phyloP scores from a whole-genome alignment of 2,797 vertebrate genomes.

The Gymnocypris eckloni region DNA sequence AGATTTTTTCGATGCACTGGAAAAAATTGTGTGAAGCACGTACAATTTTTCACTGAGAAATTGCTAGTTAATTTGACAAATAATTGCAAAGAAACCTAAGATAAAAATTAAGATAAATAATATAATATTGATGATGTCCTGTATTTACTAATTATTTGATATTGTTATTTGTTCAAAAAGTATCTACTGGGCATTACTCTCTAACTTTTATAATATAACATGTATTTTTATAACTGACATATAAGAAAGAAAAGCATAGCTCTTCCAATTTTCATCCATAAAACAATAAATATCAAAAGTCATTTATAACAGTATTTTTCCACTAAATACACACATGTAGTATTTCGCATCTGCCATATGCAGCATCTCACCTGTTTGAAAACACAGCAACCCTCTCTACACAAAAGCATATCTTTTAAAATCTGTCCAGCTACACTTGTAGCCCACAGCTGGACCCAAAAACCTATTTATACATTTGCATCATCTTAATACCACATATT shows the following conservation, averaged over 20 bases:
- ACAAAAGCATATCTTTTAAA: conserved; percentile 16
- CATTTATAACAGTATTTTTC: neutral
- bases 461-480: neutral
- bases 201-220: neutral
- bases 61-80: neutral
- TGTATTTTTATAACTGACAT: neutral
- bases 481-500: neutral
- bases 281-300: neutral
- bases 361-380: conserved; percentile 33
- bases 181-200: neutral
- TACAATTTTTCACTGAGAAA: neutral
- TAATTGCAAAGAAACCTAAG: neutral
- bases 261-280: neutral
- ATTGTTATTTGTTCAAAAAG: neutral
- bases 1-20: neutral
- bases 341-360: neutral
- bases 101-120: too few species aligned
- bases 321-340: neutral
- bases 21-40: neutral
- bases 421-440: neutral
- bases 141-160: neutral
- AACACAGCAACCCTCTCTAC: conserved; percentile 44
- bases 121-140: neutral
- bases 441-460: neutral
- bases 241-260: neutral